Conservation (phyloP, 1,140 invertebrate species). For the Homalodisca vitripennis region DNA sequence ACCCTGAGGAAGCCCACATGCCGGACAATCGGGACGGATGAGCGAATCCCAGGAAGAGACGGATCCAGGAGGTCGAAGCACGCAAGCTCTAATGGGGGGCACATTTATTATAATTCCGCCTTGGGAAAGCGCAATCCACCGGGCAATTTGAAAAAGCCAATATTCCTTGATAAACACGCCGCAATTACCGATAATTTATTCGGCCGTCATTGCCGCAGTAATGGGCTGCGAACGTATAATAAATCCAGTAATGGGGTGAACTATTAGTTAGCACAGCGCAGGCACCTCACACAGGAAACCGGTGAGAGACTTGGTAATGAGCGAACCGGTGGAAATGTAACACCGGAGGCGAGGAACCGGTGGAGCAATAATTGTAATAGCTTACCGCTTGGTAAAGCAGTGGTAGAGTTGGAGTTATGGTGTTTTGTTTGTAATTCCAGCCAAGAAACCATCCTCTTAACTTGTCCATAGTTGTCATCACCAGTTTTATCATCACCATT, state of each 20-base stretch:
- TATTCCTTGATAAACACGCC: constrained; percentile 9
- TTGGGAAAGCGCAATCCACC: background rate
- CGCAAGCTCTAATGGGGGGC: background rate
- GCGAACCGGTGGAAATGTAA: background rate
- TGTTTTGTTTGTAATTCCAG: no score
- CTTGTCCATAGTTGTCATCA: no score
- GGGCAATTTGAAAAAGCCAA: background rate
- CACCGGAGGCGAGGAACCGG: no score
- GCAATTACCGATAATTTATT: constrained; percentile 22
- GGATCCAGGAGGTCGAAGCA: no score
- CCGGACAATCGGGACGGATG: no score
- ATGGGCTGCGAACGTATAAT: constrained; percentile 24
- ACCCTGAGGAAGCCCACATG: no score
- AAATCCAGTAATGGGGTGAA: constrained; percentile 13
- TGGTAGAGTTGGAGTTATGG: no score
- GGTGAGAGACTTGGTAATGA: background rate
- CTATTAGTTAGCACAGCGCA: constrained; percentile 15
- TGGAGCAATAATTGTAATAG: no score
- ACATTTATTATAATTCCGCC: background rate
- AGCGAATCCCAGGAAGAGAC: no score
- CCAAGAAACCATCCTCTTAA: no score
- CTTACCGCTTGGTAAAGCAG: no score
- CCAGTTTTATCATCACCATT: no score
- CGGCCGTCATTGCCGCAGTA: background rate
- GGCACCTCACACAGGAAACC: constrained; percentile 21